These are phyloP conservation scores for Melolontha melolontha DNA, from an alignment of 2,888 invertebrate genomes.

Conservation along the genomic window DNA sequence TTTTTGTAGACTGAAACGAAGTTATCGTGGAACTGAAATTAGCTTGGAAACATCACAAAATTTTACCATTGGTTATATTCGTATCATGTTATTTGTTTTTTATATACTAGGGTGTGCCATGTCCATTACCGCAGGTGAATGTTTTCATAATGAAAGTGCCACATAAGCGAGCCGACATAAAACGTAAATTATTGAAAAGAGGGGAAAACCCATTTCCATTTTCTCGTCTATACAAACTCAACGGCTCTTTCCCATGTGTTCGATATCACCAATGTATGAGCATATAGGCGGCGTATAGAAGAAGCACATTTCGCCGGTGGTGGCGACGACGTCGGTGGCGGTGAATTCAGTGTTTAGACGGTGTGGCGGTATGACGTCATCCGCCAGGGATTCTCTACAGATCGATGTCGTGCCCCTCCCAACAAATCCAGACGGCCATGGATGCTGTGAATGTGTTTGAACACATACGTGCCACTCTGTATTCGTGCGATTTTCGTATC, in stretches of 20 bases:
- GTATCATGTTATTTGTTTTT: neutral
- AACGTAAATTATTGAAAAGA: constrained; percentile 31
- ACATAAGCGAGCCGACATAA: constrained; percentile 21
- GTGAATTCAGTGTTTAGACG: constrained; percentile 56
- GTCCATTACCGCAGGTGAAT: constrained; percentile 25
- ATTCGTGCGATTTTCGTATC: neutral
- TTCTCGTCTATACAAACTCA: no score
- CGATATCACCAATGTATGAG: no score
- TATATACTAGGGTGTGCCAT: neutral
- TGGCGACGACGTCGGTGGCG: constrained; percentile 2
- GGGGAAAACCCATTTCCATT: neutral
- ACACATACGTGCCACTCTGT: constrained; percentile 5
- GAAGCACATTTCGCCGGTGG: no score
- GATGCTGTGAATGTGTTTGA: constrained; percentile 40
- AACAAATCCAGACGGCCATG: constrained; percentile 52
- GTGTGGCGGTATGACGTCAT: constrained; percentile 60
- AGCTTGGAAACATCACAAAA: no score
- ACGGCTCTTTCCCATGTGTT: no score
- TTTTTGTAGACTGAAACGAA: no score
- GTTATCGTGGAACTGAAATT: no score
- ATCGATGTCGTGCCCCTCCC: constrained; percentile 51
- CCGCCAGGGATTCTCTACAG: constrained; percentile 53
- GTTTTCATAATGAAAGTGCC: constrained; percentile 12
- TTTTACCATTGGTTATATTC: neutral
- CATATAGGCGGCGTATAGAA: no score